A percentile compares a stretch with the other conserved stretches of the same genome.
Conservation (phyloP, 2,888 invertebrate species). For the Spialia ferax region DNA sequence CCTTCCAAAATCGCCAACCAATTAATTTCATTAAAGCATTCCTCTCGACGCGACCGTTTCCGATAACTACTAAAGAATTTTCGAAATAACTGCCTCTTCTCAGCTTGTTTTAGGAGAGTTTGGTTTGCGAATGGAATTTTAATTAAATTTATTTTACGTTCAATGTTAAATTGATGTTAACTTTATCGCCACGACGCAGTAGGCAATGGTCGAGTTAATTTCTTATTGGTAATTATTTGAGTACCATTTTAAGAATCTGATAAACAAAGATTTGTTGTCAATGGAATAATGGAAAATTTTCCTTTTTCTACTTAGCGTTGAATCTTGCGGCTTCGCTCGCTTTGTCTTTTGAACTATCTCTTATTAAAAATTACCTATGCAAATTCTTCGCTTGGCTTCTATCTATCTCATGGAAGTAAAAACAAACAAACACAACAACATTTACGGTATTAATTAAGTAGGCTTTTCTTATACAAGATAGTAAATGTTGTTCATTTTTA, state of each 20-base stretch:
- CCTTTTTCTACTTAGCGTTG: too few relatives aligned
- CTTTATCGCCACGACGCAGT: constrained; percentile 30
- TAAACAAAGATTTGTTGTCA: not conserved
- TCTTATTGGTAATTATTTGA: not conserved
- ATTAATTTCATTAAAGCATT: constrained; percentile 84
- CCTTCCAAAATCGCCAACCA: constrained; percentile 72
- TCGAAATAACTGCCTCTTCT: constrained; percentile 61
- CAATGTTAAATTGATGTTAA: constrained; percentile 25
- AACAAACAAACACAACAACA: too few relatives aligned
- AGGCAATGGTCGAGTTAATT: not conserved
- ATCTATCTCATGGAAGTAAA: too few relatives aligned
- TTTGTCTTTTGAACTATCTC: too few relatives aligned
- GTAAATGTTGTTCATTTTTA: too few relatives aligned
- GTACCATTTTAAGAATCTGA: not conserved
- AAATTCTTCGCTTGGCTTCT: too few relatives aligned
- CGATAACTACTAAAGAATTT: constrained; percentile 71
- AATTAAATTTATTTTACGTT: constrained; percentile 64
- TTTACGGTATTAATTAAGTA: too few relatives aligned
- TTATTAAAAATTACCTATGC: too few relatives aligned
- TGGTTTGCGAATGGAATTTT: constrained; percentile 75
- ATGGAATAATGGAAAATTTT: not conserved
- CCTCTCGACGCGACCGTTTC: constrained; percentile 70
- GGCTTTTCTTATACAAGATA: too few relatives aligned
- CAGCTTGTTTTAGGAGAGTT: constrained; percentile 58
- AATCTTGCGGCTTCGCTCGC: too few relatives aligned